Evolutionary conservation across 2,113 vertebrate species (phyloP).

Genomic region (Aix galericulata): DNA sequence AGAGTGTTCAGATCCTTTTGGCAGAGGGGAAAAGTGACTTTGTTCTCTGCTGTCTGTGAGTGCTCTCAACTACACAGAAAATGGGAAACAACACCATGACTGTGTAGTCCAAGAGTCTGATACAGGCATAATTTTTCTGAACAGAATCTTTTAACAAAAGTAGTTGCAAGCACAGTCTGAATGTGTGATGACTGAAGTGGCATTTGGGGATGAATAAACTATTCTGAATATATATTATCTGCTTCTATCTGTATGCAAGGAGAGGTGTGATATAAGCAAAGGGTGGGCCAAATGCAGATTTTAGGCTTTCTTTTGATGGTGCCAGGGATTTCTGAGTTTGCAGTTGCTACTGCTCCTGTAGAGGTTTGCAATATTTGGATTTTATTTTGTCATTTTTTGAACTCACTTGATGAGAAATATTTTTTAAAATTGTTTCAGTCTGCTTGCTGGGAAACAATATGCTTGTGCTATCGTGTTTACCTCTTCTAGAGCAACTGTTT

Average conservation of each 20-base stretch:
- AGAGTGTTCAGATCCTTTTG: neutral
- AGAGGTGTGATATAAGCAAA: neutral
- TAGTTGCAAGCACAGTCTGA: neutral
- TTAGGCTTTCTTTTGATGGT: accelerated
- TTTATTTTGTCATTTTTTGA: neutral
- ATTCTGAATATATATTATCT: neutral
- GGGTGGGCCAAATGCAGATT: neutral
- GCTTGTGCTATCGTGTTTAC: neutral
- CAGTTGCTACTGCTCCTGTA: neutral
- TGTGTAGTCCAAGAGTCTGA: accelerated
- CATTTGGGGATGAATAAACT: neutral
- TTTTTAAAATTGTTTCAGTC: neutral
- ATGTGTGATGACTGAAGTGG: neutral
- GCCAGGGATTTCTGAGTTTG: neutral
- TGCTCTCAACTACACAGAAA: neutral
- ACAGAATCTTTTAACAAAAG: neutral
- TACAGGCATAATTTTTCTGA: neutral
- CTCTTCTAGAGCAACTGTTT: neutral
- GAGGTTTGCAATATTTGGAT: neutral
- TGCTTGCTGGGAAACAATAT: neutral
- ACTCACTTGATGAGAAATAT: neutral
- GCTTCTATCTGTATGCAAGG: neutral
- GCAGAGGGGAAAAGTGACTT: neutral
- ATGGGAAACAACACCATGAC: neutral
- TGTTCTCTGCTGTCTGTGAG: neutral